A percentile compares a stretch with the other conserved stretches of the same genome.
These are phyloP conservation scores for Pseudorectes ferrugineus DNA, from an alignment of 2,113 vertebrate genomes.

Conservation along the genomic window DNA sequence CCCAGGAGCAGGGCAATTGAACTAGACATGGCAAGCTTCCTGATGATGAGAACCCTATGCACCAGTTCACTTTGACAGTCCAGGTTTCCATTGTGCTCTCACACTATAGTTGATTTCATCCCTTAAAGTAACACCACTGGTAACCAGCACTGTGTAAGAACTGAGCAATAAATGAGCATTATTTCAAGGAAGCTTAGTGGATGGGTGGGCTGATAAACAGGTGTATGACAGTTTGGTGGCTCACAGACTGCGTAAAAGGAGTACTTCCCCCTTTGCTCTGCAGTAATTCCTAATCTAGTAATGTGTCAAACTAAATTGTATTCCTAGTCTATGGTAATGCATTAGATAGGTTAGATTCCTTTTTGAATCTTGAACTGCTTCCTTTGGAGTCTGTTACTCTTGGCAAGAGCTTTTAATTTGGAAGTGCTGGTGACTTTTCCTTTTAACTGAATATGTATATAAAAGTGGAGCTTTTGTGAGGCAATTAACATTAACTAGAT, in stretches of 20 bases:
- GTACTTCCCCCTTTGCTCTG: neutral
- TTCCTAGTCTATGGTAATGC: neutral
- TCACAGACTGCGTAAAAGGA: neutral
- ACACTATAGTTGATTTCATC: neutral
- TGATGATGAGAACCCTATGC: neutral
- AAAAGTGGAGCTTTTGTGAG: neutral
- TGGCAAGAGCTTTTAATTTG: neutral
- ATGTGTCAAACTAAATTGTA: neutral
- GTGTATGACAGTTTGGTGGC: neutral
- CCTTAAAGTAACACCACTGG: neutral
- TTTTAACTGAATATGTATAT: neutral
- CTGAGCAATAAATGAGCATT: neutral
- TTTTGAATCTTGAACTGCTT: neutral
- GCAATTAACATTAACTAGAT: neutral
- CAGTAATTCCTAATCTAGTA: neutral
- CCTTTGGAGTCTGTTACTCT: neutral
- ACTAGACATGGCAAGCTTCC: neutral
- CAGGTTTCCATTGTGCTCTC: neutral
- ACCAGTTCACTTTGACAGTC: neutral
- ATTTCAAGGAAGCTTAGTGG: neutral
- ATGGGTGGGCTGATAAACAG: neutral
- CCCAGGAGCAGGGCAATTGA: neutral
- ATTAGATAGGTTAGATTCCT: neutral
- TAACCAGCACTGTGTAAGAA: neutral
- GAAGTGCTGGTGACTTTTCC: neutral